Percentiles rank a stretch among this genome's conserved stretches.
Evolutionary conservation across 2,797 vertebrate genomes (phyloP).

Genomic region (Phataginus tetradactyla): DNA sequence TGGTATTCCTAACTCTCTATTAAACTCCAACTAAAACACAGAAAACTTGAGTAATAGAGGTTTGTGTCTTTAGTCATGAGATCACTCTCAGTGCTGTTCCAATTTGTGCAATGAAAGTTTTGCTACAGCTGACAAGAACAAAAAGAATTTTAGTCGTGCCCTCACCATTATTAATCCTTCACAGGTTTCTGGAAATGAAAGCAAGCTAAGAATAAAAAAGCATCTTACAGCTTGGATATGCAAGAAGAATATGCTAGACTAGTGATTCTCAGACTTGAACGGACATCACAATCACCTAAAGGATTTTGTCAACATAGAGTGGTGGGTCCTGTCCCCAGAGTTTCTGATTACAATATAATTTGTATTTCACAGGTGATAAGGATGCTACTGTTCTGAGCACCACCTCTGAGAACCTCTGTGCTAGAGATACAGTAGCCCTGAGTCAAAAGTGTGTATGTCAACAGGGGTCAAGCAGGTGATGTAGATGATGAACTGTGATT

Average conservation of each 20-base stretch:
- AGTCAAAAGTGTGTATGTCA: neutral
- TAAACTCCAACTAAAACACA: neutral
- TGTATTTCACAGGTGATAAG: neutral
- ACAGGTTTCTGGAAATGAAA: neutral
- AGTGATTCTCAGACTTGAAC: neutral
- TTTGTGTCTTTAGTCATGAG: neutral
- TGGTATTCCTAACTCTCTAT: neutral
- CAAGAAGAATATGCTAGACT: neutral
- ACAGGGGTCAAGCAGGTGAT: neutral
- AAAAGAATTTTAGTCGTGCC: neutral
- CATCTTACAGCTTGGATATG: neutral
- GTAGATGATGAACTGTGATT: neutral
- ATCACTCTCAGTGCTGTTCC: neutral
- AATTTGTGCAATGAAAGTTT: neutral
- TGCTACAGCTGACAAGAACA: neutral
- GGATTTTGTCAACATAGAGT: neutral
- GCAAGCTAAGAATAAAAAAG: neutral
- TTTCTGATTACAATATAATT: neutral
- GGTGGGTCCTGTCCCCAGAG: rapidly evolving
- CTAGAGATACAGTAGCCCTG: neutral
- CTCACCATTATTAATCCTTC: neutral
- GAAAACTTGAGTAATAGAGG: neutral
- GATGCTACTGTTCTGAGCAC: neutral
- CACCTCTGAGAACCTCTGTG: neutral
- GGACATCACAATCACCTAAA: neutral